These are phyloP conservation scores for Lycocerus yunnanus DNA, from an alignment of 2,888 invertebrate genomes.

Conservation along the genomic window DNA sequence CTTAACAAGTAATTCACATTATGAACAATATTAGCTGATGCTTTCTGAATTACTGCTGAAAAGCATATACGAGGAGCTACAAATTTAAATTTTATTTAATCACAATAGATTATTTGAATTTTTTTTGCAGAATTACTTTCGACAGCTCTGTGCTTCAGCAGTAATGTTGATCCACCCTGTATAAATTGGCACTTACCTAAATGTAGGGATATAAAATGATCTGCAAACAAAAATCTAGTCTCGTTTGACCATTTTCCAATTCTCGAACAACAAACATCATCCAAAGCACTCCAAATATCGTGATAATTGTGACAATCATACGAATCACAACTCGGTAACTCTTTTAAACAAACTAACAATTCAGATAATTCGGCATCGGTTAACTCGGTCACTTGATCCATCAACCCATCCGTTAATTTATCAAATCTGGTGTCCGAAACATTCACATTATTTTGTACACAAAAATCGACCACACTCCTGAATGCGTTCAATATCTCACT, in stretches of 20 bases:
- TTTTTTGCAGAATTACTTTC: too few species aligned
- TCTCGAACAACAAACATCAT: conserved; percentile 63
- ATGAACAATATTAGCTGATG: too few species aligned
- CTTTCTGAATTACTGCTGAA: too few species aligned
- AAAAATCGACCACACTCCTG: conserved; percentile 41
- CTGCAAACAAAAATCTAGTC: conserved; percentile 62
- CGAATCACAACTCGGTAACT: conserved; percentile 60
- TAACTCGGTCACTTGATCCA: conserved; percentile 60
- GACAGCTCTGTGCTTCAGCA: neutral
- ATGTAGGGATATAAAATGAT: conserved; percentile 68
- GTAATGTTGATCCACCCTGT: neutral
- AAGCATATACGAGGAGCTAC: too few species aligned
- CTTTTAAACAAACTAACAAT: conserved; percentile 58
- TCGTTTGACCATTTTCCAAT: conserved; percentile 59
- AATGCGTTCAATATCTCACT: conserved; percentile 48
- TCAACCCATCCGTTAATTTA: conserved; percentile 51
- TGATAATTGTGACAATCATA: conserved; percentile 63
- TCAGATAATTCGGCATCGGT: conserved; percentile 62
- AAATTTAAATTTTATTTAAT: too few species aligned
- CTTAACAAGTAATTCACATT: too few species aligned
- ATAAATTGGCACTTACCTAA: conserved; percentile 38
- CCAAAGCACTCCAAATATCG: conserved; percentile 70
- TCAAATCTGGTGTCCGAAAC: conserved; percentile 50
- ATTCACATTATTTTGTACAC: conserved; percentile 42
- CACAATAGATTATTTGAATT: too few species aligned